These are phyloP conservation scores for Cosmia pyralina DNA, from an alignment of 2,888 invertebrate genomes.

Conservation along the genomic window DNA sequence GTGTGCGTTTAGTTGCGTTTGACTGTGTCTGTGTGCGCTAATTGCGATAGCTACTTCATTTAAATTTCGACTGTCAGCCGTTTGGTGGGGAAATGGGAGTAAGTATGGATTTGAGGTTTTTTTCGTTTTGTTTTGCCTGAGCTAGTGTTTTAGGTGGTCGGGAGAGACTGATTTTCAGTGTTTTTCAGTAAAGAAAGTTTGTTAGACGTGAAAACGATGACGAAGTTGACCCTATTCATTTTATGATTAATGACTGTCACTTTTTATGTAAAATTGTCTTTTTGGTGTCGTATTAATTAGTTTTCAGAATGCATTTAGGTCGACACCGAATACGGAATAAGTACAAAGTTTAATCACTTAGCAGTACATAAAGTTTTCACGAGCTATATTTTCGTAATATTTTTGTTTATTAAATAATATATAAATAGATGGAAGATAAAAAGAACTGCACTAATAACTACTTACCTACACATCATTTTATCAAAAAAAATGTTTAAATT, in stretches of 20 bases:
- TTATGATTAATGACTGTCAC: background rate
- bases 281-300: conserved; percentile 6
- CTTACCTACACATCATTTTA: background rate
- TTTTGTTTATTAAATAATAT: background rate
- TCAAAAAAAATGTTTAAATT: background rate
- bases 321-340: background rate
- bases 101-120: conserved; percentile 73
- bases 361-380: background rate
- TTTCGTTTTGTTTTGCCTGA: background rate
- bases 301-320: conserved; percentile 33
- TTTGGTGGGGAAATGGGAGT: conserved; percentile 72
- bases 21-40: conserved; percentile 77
- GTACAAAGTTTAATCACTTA: background rate
- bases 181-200: background rate
- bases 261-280: background rate
- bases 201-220: no score
- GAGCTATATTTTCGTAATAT: background rate
- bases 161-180: background rate
- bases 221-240: background rate
- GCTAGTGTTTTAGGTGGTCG: background rate
- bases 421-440: background rate
- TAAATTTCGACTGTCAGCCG: conserved; percentile 89
- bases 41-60: conserved; percentile 90
- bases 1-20: conserved; percentile 79
- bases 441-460: background rate